These are phyloP conservation scores for Zelleria hepariella DNA, from an alignment of 2,888 invertebrate species.

Conservation along the genomic window DNA sequence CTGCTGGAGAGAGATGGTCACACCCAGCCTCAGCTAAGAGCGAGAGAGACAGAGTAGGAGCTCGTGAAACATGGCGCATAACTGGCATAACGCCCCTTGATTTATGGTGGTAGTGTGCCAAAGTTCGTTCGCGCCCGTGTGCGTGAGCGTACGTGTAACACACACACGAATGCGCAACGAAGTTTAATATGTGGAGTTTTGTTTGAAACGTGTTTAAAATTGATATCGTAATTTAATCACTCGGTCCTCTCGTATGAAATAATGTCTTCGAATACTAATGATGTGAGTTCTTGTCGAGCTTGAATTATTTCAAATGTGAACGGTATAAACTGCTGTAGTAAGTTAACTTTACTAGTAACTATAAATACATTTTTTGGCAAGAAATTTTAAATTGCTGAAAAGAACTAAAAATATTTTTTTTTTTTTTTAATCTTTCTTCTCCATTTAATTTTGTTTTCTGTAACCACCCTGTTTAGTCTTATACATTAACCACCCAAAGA, in stretches of 20 bases:
- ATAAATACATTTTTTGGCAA: too few relatives aligned
- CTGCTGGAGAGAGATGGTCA: constrained; percentile 47
- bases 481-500: too few relatives aligned
- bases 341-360: too few relatives aligned
- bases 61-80: constrained; percentile 71
- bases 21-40: constrained; percentile 36
- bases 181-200: background rate
- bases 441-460: too few relatives aligned
- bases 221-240: background rate
- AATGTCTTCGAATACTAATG: background rate
- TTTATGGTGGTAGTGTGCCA: constrained; percentile 66
- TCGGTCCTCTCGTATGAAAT: background rate
- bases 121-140: constrained; percentile 51
- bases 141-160: constrained; percentile 32
- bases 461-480: too few relatives aligned
- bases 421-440: too few relatives aligned
- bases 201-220: background rate
- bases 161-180: constrained; percentile 25
- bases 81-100: constrained; percentile 64
- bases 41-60: constrained; percentile 51
- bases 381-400: too few relatives aligned
- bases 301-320: background rate
- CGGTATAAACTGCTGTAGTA: too few relatives aligned
- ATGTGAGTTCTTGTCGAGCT: background rate
- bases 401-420: too few relatives aligned